These are phyloP conservation scores for Scolopax bukidnonensis DNA, from an alignment of 2,797 vertebrate genomes.

Conservation along the genomic window DNA sequence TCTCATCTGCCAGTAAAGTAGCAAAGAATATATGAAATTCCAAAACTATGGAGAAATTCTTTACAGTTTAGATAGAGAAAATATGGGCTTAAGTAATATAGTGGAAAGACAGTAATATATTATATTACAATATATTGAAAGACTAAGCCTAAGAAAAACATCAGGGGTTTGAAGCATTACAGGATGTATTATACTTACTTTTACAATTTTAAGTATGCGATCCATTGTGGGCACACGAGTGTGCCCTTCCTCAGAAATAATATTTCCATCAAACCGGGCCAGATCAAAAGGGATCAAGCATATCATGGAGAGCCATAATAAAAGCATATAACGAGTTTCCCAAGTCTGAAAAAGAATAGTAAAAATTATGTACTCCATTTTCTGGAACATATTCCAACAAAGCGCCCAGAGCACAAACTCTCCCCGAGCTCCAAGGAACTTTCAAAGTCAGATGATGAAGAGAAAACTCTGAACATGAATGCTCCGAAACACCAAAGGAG, in stretches of 20 bases:
- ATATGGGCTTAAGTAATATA: not conserved
- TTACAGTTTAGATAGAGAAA: not conserved
- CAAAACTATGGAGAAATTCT: not conserved
- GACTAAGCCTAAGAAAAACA: not conserved
- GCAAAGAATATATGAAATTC: not conserved
- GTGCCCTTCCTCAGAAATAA: constrained; percentile 66
- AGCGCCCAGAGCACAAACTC: not conserved
- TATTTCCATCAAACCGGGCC: constrained; percentile 88
- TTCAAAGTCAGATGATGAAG: not conserved
- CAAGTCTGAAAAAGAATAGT: constrained; percentile 82
- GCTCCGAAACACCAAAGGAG: not conserved
- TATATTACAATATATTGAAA: not conserved
- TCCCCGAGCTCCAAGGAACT: not conserved
- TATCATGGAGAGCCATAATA: constrained; percentile 94
- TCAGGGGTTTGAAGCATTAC: not conserved
- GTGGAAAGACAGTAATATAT: not conserved
- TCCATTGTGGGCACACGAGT: constrained; percentile 86
- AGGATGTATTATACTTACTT: constrained; percentile 74
- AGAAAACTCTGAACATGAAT: rapidly evolving
- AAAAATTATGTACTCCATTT: not conserved
- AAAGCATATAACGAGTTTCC: constrained; percentile 94
- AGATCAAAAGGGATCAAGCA: constrained; percentile 97
- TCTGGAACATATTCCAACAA: not conserved
- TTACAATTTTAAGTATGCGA: constrained; percentile 87
- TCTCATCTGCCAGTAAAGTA: not conserved